Base-by-base conservation (phyloP, 1,140 invertebrate species). In the Popillia japonica region DNA sequence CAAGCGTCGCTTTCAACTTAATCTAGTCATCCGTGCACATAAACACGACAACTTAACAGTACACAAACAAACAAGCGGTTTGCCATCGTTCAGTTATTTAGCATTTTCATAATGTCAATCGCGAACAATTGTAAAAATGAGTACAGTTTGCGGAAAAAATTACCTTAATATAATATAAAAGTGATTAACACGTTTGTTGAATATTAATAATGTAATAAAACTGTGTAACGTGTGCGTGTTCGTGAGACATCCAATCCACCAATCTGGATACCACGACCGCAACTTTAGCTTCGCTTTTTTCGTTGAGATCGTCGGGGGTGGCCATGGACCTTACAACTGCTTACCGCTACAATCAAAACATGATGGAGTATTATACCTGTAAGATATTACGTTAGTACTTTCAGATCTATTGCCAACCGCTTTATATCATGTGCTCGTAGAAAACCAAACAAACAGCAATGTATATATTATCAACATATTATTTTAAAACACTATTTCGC, bases 341-440 rank as follows among this genome's bases (percentile, higher is more conserved):
- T 80, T 98, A 98, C 86, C 92, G 96, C 85, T 98, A 98, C 90
- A 98, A 97, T 88, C 96, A 97, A 85, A 97, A 97, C 88, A 98
- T 98, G 96, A 98, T 98, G 96, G 96, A 98, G 90, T 98, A 98
- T 89, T 98, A 98, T 86, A 97, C 96, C 86, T 98, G 96, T 97
- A 94, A 97, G 95, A 90, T 77, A 40, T 72, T 72, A 48, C 64
- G 9, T 76, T 59, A 48, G 23, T 76, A 74, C 34, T 10, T 55
- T 17, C 20, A 68, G 4, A 10, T 20, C 22, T 27, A 68, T 68
- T 68, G 22, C 20, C 11, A 23, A 2, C 3, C 8, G 44, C 59
- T 23, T 27, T 23, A 68, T 14, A 22, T 68, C 17, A 27, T 27
- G 27, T 55, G 17, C 17, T 55, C 7, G 7, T 6, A n/a, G 48